Conservation (phyloP, 2,888 invertebrate genomes). For the Congeria kusceri region DNA sequence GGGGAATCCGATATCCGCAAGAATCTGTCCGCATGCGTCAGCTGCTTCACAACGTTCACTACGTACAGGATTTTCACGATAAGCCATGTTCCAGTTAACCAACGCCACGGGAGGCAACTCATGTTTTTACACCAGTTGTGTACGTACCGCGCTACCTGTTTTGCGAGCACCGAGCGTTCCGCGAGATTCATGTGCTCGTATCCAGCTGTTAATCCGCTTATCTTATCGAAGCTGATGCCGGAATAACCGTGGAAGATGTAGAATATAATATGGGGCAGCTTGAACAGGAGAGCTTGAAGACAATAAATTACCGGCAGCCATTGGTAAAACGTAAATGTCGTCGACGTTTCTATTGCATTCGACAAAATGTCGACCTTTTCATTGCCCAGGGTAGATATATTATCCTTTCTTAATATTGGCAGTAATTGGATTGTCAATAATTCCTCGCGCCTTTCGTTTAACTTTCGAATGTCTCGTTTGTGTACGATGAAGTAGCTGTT, state of each 20-base stretch:
- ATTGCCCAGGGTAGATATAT: too few species aligned
- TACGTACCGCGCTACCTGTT: slow-evolving; percentile 52
- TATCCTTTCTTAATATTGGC: too few species aligned
- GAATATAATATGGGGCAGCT: slow-evolving; percentile 55
- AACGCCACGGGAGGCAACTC: slow-evolving; percentile 34
- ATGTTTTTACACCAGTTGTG: slow-evolving; percentile 51
- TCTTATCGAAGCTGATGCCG: slow-evolving; percentile 54
- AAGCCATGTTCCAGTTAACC: slow-evolving; percentile 30
- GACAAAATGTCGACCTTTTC: too few species aligned
- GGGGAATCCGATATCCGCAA: slow-evolving; percentile 22
- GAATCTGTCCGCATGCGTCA: slow-evolving; percentile 24
- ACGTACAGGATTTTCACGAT: slow-evolving; percentile 43
- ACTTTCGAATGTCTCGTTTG: not conserved
- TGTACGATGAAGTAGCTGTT: slow-evolving; percentile 35
- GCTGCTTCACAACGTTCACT: slow-evolving; percentile 41
- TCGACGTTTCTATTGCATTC: not conserved
- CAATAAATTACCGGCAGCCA: slow-evolving; percentile 56
- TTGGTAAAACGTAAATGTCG: slow-evolving; percentile 44
- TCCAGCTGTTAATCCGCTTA: slow-evolving; percentile 46
- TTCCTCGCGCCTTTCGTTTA: not conserved
- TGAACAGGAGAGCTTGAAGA: slow-evolving; percentile 58
- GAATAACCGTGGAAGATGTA: slow-evolving; percentile 48
- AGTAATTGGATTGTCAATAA: not conserved
- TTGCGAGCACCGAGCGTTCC: slow-evolving; percentile 41
- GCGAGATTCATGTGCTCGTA: slow-evolving; percentile 36